phyloP scores from a whole-genome alignment of 2,113 vertebrate species.

The Seriola dumerili region DNA sequence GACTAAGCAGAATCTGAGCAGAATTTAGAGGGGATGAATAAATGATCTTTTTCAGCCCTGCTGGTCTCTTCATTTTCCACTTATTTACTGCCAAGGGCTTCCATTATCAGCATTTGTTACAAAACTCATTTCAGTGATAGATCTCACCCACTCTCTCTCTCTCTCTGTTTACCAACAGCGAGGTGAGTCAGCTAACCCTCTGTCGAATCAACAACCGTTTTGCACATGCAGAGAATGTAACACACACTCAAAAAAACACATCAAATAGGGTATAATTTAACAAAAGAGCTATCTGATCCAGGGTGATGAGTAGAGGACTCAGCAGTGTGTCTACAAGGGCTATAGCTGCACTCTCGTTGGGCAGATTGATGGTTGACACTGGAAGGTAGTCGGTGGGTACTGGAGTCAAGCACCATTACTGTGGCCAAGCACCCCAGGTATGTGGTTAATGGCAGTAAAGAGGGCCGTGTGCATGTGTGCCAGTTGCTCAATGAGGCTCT shows the following conservation, averaged over 20 bases:
- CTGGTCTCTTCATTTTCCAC: slow-evolving; percentile 57
- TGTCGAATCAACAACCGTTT: slow-evolving; percentile 22
- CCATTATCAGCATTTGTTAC: slow-evolving; percentile 56
- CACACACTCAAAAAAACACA: background rate
- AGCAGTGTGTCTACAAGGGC: slow-evolving; percentile 12
- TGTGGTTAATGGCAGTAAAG: slow-evolving; percentile 72
- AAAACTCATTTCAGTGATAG: slow-evolving; percentile 41
- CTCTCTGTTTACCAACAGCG: slow-evolving; percentile 34
- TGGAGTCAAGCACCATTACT: slow-evolving; percentile 77
- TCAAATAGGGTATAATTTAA: slow-evolving; percentile 33
- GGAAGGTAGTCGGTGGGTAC: slow-evolving; percentile 59
- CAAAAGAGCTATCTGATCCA: slow-evolving; percentile 28
- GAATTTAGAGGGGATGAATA: slow-evolving; percentile 41
- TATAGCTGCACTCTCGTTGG: slow-evolving; percentile 42
- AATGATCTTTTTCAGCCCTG: slow-evolving; percentile 41
- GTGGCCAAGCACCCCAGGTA: slow-evolving; percentile 70
- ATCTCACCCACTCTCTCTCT: slow-evolving; percentile 28
- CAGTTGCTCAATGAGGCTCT: slow-evolving; percentile 70
- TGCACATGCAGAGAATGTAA: background rate
- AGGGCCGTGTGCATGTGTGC: slow-evolving; percentile 58
- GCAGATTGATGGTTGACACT: slow-evolving; percentile 67
- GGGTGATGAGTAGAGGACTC: slow-evolving; percentile 16
- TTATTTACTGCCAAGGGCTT: slow-evolving; percentile 55
- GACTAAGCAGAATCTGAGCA: slow-evolving; percentile 51
- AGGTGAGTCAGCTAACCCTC: slow-evolving; percentile 17